Evolutionary conservation across 2,797 vertebrate genomes (phyloP), one percentile per base, ranked within the genome.

Genomic region (Chiloscyllium punctatum): DNA sequence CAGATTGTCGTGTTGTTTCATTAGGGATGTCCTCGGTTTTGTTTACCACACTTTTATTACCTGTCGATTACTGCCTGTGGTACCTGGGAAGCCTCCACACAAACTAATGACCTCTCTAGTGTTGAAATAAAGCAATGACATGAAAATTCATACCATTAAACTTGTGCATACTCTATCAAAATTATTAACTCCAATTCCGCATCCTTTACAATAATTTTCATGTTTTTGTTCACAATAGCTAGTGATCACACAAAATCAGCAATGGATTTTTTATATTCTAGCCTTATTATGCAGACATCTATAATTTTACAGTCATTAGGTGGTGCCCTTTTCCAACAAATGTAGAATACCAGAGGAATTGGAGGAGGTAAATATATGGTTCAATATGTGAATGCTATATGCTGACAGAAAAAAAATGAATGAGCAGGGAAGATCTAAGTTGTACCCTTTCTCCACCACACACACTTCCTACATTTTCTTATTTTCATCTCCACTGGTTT

Each of bases 271-370:
- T 13, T 30, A 27, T 16, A 94, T 30, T 62, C n/a, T 3, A 0
- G 0, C 3, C 21, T 15, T 94, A 51, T 25, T 33, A 51, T 30
- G 30, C 27, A 13, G 30, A 7, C 90, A 94, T 42, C 68, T 51
- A 48, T 48, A 42, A 48, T 69, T 53, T 48, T 57, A 27, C 48
- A 33, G 69, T 51, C 94, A 53, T 30, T 95, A 77, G 94, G 71
- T 95, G 94, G 94, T 77, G 71, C 69, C 3, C 48, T 95, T 74
- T 95, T 57, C 48, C 71, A 95, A n/a, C 51, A 53, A 95, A 95
- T 74, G 71, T 95, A n/a, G 71, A 51, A 33, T 77, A 21, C 2
- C 3, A 30, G 51, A 74, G 27, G 25, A 53, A 7, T 48, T 48
- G 18, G 23, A n/a, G 21, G 37, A 69, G 0, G 1, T n/a, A 48